A percentile compares a stretch with the other conserved stretches of the same genome.
These are phyloP conservation scores for Trissolcus basalis DNA, from an alignment of 1,140 invertebrate species.

Conservation along the genomic window DNA sequence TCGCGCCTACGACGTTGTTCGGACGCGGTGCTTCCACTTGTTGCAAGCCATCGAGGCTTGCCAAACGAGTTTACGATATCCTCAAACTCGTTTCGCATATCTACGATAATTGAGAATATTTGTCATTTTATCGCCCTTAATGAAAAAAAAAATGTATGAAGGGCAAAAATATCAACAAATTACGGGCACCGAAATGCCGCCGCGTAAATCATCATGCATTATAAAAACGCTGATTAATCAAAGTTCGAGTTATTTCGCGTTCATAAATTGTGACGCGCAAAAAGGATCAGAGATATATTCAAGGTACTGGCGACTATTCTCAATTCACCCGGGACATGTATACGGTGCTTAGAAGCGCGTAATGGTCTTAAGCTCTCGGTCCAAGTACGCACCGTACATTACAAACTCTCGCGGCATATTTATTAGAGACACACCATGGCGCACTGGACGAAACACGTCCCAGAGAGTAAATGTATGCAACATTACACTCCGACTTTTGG, in stretches of 20 bases:
- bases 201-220: conserved; percentile 40
- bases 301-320: conserved; percentile 35
- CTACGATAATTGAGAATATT: conserved; percentile 58
- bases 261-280: conserved; percentile 37
- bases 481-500: conserved; percentile 33
- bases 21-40: conserved; percentile 51
- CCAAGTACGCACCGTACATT: conserved; percentile 36
- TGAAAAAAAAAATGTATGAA: conserved; percentile 40
- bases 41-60: conserved; percentile 41
- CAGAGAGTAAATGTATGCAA: conserved; percentile 33
- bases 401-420: conserved; percentile 39
- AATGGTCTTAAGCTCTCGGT: conserved; percentile 33
- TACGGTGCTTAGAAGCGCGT: conserved; percentile 39
- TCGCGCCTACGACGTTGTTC: conserved; percentile 55
- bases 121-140: conserved; percentile 53
- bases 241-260: conserved; percentile 38
- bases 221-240: conserved; percentile 44
- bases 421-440: conserved; percentile 44
- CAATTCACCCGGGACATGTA: conserved; percentile 27
- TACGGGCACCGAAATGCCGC: conserved; percentile 21
- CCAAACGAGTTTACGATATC: conserved; percentile 53
- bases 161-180: conserved; percentile 41
- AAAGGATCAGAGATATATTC: conserved; percentile 22
- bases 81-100: conserved; percentile 52
- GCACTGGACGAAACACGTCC: conserved; percentile 32